phyloP scores from a whole-genome alignment of 2,113 vertebrate genomes.

The Rallus limicola region DNA sequence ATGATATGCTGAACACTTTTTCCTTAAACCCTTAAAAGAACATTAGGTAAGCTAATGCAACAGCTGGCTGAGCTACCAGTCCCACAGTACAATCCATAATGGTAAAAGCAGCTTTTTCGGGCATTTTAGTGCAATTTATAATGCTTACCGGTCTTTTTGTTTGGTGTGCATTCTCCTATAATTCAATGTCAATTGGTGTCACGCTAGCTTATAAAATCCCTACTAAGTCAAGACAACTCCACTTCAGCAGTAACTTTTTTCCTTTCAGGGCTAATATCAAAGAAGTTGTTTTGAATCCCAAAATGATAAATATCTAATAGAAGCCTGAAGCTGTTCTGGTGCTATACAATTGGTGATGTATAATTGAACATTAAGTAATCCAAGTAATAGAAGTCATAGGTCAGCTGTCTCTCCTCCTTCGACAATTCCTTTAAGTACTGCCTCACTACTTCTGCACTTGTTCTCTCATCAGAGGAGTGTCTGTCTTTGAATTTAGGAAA shows the following conservation, averaged over 20 bases:
- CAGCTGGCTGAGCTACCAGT: conserved; percentile 58
- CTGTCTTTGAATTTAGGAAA: conserved; percentile 84
- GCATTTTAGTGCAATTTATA: conserved; percentile 65
- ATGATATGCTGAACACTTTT: conserved; percentile 19
- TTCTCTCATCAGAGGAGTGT: conserved; percentile 80
- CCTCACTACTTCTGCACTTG: conserved; percentile 75
- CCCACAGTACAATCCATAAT: conserved; percentile 51
- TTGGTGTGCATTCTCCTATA: conserved; percentile 35
- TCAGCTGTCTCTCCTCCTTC: conserved; percentile 68
- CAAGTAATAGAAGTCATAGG: conserved; percentile 80
- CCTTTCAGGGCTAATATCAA: conserved; percentile 37
- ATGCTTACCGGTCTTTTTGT: conserved; percentile 55
- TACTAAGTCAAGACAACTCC: conserved; percentile 50
- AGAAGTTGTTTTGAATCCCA: conserved; percentile 50
- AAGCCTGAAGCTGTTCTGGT: conserved; percentile 37
- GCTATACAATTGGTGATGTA: conserved; percentile 69
- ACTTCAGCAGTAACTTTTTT: conserved; percentile 54
- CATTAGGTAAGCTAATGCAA: conserved; percentile 54
- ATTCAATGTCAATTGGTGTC: conserved; percentile 56
- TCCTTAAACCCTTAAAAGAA: conserved; percentile 50
- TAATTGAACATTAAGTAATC: conserved; percentile 88
- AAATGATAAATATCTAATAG: conserved; percentile 27
- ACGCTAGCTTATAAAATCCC: conserved; percentile 38
- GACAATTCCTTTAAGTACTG: conserved; percentile 77
- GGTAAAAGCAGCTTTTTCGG: conserved; percentile 61